Percentiles rank a stretch among this genome's conserved stretches.
phyloP scores from a whole-genome alignment of 2,113 vertebrate genomes.

The Gobiocypris rarus region DNA sequence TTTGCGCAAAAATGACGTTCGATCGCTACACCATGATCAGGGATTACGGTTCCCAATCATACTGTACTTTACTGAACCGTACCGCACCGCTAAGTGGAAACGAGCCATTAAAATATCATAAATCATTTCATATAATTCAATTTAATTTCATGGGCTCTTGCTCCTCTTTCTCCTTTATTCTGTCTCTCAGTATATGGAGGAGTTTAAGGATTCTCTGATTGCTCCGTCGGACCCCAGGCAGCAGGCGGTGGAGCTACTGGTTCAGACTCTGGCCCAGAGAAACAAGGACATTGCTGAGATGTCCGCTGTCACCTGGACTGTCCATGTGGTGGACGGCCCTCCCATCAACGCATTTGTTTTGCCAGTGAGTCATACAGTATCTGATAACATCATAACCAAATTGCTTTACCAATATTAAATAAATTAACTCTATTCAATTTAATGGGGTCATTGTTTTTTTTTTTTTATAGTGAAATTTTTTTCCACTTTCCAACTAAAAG shows the following conservation, averaged over 20 bases:
- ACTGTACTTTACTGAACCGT: too few relatives aligned
- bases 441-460: neutral
- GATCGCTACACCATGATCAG: too few relatives aligned
- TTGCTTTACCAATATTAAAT: neutral
- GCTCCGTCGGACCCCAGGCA: slow-evolving; percentile 80
- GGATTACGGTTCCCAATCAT: too few relatives aligned
- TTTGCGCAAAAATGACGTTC: too few relatives aligned
- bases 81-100: too few relatives aligned
- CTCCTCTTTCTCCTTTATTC: neutral
- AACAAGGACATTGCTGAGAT: slow-evolving; percentile 88
- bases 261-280: slow-evolving; percentile 82
- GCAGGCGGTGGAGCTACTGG: slow-evolving; percentile 79
- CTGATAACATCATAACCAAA: neutral
- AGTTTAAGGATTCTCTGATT: slow-evolving; percentile 81
- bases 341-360: slow-evolving; percentile 88
- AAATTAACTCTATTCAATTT: neutral
- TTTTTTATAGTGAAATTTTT: neutral
- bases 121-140: neutral
- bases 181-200: slow-evolving; percentile 81
- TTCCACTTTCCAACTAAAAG: too few relatives aligned
- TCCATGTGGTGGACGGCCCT: slow-evolving; percentile 86
- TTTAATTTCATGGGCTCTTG: neutral
- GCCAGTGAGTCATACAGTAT: slow-evolving; percentile 78
- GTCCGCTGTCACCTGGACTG: slow-evolving; percentile 79
- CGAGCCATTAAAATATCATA: neutral